phyloP scores from a whole-genome alignment of 1,140 invertebrate species.

The Tetragnatha versicolor region DNA sequence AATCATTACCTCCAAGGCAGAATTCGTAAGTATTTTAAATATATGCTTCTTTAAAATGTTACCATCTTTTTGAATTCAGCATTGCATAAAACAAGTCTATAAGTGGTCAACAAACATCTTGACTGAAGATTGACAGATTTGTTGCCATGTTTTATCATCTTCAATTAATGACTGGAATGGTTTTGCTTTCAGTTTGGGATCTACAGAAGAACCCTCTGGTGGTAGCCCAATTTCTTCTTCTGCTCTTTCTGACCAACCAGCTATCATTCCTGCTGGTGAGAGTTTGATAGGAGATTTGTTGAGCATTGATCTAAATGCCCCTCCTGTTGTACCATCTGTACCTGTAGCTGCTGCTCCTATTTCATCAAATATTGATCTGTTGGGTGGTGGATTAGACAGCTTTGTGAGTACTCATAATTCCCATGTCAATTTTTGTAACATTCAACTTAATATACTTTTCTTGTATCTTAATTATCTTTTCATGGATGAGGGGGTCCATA shows the following conservation, averaged over 20 bases:
- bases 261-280: constrained; percentile 90
- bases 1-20: constrained; percentile 61
- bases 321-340: constrained; percentile 64
- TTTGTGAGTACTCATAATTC: constrained; percentile 73
- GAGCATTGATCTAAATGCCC: constrained; percentile 87
- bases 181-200: constrained; percentile 59
- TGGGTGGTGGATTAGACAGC: constrained; percentile 79
- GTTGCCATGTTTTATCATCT: too few species aligned
- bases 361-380: constrained; percentile 73
- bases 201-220: constrained; percentile 67
- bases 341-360: constrained; percentile 63
- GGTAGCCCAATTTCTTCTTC: constrained; percentile 51
- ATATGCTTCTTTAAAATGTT: too few species aligned
- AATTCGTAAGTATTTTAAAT: constrained; percentile 59
- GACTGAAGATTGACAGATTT: too few species aligned
- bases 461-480: too few species aligned
- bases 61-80: too few species aligned
- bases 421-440: too few species aligned
- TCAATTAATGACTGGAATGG: not conserved
- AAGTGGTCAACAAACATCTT: too few species aligned
- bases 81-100: too few species aligned
- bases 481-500: too few species aligned
- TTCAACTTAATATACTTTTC: too few species aligned
- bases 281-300: constrained; percentile 96
- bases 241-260: constrained; percentile 65